These are phyloP conservation scores for Lampris megalopsis DNA, from an alignment of 2,113 vertebrate species.

Conservation along the genomic window DNA sequence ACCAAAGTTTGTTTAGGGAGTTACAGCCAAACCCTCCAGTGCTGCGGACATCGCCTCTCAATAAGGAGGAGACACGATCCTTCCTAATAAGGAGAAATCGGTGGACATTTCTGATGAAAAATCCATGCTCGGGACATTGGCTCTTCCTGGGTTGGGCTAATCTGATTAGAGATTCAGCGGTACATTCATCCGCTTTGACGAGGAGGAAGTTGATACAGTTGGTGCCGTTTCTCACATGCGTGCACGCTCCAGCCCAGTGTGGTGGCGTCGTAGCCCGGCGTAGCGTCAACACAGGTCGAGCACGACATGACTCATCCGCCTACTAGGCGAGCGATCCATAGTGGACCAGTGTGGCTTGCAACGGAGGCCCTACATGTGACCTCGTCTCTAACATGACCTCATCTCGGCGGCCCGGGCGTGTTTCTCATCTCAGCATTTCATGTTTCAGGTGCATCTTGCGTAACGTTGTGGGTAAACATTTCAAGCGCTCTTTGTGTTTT, in stretches of 20 bases:
- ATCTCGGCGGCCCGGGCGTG: slow-evolving; percentile 9
- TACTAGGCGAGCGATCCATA: slow-evolving; percentile 54
- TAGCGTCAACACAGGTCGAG: neutral
- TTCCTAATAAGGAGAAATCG: slow-evolving; percentile 83
- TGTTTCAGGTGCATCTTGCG: neutral
- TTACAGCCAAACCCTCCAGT: slow-evolving; percentile 35
- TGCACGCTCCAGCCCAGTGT: slow-evolving; percentile 1
- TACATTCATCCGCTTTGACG: slow-evolving; percentile 15
- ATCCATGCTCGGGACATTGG: slow-evolving; percentile 51
- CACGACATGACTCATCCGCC: slow-evolving; percentile 41
- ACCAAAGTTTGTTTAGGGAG: slow-evolving; percentile 16
- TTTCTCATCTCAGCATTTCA: slow-evolving; percentile 5
- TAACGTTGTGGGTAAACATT: neutral
- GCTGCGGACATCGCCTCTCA: slow-evolving; percentile 24
- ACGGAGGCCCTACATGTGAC: neutral
- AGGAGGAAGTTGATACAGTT: slow-evolving; percentile 15
- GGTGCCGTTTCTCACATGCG: slow-evolving; percentile 14
- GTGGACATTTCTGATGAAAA: slow-evolving; percentile 59
- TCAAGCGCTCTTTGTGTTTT: slow-evolving; percentile 9
- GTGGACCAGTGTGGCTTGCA: neutral
- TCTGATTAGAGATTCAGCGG: slow-evolving; percentile 58
- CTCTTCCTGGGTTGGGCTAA: slow-evolving; percentile 60
- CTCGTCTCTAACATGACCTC: neutral
- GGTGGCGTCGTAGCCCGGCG: no score
- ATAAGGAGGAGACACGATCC: slow-evolving; percentile 61